Evolutionary conservation across 2,113 vertebrate species (phyloP).

Genomic region (Camelus dromedarius): DNA sequence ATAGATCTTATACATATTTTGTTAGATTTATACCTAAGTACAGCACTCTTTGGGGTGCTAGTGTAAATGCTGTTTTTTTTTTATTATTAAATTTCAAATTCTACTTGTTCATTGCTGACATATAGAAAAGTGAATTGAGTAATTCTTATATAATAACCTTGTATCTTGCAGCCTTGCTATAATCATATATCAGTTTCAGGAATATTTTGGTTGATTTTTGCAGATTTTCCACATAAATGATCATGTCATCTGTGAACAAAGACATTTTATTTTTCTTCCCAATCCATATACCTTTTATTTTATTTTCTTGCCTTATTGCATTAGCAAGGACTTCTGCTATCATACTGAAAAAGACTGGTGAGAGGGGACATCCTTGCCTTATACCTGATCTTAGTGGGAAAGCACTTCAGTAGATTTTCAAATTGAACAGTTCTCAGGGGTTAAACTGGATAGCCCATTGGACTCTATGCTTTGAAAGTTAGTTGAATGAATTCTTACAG

Average conservation of each 20-base stretch:
- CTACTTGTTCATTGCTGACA: background rate
- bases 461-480: background rate
- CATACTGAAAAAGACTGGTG: background rate
- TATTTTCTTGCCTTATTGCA: background rate
- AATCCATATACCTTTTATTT: background rate
- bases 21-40: background rate
- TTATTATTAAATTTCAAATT: background rate
- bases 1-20: background rate
- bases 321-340: background rate
- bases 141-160: background rate
- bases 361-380: background rate
- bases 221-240: constrained; percentile 6
- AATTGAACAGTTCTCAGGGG: background rate
- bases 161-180: background rate
- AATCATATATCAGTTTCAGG: background rate
- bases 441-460: constrained; percentile 30
- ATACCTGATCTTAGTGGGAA: background rate
- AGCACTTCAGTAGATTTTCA: constrained; percentile 10
- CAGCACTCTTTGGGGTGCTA: background rate
- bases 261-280: background rate
- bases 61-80: background rate
- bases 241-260: background rate
- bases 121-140: background rate
- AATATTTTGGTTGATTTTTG: constrained; percentile 10
- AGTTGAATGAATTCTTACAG: constrained; percentile 32